A percentile compares a stretch with the other conserved stretches of the same genome.
Evolutionary conservation across 2,888 invertebrate species (phyloP).

Genomic region (Vanessa cardui): DNA sequence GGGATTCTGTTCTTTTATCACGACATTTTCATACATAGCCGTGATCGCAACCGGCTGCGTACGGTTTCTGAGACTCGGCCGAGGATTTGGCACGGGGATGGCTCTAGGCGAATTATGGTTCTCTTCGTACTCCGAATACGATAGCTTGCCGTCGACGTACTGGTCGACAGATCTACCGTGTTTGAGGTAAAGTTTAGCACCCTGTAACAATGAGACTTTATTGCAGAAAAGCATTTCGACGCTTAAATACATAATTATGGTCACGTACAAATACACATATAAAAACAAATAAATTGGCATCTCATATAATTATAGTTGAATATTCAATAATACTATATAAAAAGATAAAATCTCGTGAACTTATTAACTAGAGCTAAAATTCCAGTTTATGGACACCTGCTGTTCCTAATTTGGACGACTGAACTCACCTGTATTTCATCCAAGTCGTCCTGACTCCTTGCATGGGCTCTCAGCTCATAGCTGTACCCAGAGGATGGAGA

Average conservation of each 20-base stretch:
- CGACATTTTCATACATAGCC: conserved; percentile 88
- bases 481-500: conserved; percentile 78
- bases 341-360: no score
- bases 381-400: no score
- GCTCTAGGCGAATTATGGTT: conserved; percentile 71
- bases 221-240: not conserved
- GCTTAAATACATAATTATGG: not conserved
- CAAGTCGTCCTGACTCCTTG: conserved; percentile 87
- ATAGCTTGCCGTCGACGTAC: conserved; percentile 87
- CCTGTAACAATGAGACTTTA: conserved; percentile 65
- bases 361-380: no score
- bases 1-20: conserved; percentile 88
- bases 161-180: conserved; percentile 90
- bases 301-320: no score
- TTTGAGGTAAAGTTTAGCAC: conserved; percentile 83
- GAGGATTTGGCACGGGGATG: conserved; percentile 72
- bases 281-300: no score
- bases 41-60: conserved; percentile 88
- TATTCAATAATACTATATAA: no score
- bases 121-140: conserved; percentile 81
- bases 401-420: not conserved
- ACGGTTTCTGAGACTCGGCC: conserved; percentile 73
- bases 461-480: conserved; percentile 85
- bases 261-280: no score
- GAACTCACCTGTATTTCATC: conserved; percentile 83